Evolutionary conservation across 30 jellyfish, hydroid and myxozoan genomes (phyloP), one percentile per base, ranked within the genome.

Genomic region (Turritopsis rubra): DNA sequence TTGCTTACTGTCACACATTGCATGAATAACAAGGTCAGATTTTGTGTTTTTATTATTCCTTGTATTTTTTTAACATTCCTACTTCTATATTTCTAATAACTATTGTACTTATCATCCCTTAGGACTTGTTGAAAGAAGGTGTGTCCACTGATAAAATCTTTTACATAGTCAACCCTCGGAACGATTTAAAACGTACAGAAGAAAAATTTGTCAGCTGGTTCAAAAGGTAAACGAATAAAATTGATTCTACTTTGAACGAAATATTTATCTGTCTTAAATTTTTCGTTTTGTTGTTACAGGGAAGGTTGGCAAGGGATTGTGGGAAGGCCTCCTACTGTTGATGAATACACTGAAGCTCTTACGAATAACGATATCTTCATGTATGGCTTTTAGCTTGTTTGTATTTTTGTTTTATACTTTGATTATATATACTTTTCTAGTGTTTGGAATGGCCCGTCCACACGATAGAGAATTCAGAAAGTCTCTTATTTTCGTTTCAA

Each of bases 151-250:
- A 72, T 0, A 73, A 82, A 4, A 66, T 87, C 13, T 94, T 75
- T 77, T 94, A 84, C 71, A 74, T 94, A 27, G 85, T 94, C 28
- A 94, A 94, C 79, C 99, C 99, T 78, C 73, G 96, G 52, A 94
- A 94, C 52, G 99, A 94, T 81, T 86, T 94, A 16, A 94, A 79
- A 72, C 79, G 87, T 71, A 94, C 99, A 1, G 97, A 94, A 79
- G 81, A 75, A 68, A 88, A 86, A n/a, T 94, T 94, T 70, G 88
- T 80, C 28, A 85, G 82, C 21, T 79, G 89, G 90, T 93, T 93
- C 79, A 75, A 83, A 54, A 85, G 95, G 99, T 93, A 83, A 16
- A n/a, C n/a, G 96, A 29, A 18, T 29, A 66, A 21, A 20, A 13
- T 29, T 31, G 8, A 4, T 79, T 79, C 26, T 1, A 8, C 0